Percentiles rank a stretch among this genome's conserved stretches.
phyloP scores from a whole-genome alignment of 2,113 vertebrate genomes.

The Puma concolor region DNA sequence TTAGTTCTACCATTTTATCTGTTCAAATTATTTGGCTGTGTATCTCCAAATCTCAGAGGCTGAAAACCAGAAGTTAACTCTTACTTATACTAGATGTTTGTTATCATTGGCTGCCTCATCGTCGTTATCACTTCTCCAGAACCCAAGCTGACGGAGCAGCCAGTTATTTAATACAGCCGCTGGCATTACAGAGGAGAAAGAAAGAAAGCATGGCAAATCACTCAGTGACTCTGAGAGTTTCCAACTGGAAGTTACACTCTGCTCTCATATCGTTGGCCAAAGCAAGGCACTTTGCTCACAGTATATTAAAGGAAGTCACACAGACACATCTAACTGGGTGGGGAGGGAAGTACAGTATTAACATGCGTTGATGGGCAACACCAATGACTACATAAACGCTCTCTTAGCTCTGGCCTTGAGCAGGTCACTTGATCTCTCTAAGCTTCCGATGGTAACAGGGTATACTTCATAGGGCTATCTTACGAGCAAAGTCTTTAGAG shows the following conservation, averaged over 20 bases:
- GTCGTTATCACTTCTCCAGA: background rate
- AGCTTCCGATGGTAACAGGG: background rate
- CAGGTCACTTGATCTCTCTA: background rate
- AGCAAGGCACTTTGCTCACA: background rate
- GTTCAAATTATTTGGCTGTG: background rate
- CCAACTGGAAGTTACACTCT: background rate
- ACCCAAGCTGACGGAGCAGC: background rate
- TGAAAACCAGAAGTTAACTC: background rate
- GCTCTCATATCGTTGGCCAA: background rate
- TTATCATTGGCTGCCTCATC: background rate
- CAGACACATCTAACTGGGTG: background rate
- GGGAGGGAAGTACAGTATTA: background rate
- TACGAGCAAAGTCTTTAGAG: background rate
- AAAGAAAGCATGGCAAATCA: background rate
- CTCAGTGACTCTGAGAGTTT: background rate
- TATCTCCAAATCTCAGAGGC: background rate
- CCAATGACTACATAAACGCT: background rate
- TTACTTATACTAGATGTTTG: background rate
- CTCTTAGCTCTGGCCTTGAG: background rate
- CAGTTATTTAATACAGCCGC: background rate
- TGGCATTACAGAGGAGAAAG: background rate
- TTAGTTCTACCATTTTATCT: background rate
- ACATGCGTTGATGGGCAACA: background rate
- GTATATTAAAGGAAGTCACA: background rate
- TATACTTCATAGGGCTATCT: background rate